Evolutionary conservation across 2,113 vertebrate genomes (phyloP).

Genomic region (Cygnus buccinator): DNA sequence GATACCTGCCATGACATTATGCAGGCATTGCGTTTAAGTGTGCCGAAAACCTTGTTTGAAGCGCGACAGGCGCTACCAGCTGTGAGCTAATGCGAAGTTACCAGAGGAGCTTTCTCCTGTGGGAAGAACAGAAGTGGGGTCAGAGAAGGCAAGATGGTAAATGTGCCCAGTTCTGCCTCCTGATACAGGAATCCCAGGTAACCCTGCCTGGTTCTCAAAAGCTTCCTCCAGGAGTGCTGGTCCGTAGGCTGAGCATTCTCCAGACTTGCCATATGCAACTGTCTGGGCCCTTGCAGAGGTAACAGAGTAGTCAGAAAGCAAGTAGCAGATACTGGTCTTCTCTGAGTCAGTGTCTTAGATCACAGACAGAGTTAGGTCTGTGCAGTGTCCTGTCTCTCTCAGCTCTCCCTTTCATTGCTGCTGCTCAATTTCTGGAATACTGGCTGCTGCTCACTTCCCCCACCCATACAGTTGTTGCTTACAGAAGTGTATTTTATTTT

Average conservation of each 20-base stretch:
- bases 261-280: not conserved
- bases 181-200: too few relatives aligned
- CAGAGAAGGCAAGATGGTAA: not conserved
- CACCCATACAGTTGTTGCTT: not conserved
- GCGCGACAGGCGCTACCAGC: too few relatives aligned
- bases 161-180: not conserved
- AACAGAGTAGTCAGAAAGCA: not conserved
- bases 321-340: not conserved
- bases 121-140: not conserved
- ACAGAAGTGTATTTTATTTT: not conserved
- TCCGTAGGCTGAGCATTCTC: not conserved
- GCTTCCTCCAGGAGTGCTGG: too few relatives aligned
- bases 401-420: not conserved
- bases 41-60: not conserved
- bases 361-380: too few relatives aligned
- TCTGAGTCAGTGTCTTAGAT: too few relatives aligned
- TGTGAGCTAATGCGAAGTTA: not conserved
- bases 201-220: not conserved
- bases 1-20: not conserved
- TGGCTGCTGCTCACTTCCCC: not conserved
- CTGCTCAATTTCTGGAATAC: not conserved
- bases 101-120: too few relatives aligned
- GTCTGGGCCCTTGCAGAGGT: not conserved
- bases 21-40: not conserved
- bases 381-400: not conserved